Percentiles rank a stretch among this genome's conserved stretches.
Evolutionary conservation across 2,113 vertebrate genomes (phyloP).

Genomic region (Albula glossodonta): DNA sequence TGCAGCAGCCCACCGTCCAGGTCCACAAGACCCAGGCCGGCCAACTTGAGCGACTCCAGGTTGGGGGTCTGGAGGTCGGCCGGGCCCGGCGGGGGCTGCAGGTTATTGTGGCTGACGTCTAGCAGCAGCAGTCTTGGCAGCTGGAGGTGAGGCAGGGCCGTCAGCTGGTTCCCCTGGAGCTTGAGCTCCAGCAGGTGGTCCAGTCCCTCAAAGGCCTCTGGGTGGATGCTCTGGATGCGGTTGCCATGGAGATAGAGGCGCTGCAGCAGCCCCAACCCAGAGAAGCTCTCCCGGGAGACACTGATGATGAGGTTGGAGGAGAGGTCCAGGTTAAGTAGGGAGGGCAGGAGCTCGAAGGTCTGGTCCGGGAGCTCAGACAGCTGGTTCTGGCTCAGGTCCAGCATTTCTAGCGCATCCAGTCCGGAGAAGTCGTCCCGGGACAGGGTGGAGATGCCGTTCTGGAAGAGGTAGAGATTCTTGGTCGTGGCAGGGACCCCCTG

Average conservation of each 20-base stretch:
- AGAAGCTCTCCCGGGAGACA: constrained; percentile 87
- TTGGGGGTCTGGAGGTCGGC: constrained; percentile 74
- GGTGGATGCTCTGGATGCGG: constrained; percentile 81
- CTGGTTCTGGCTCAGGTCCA: constrained; percentile 94
- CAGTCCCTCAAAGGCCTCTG: constrained; percentile 79
- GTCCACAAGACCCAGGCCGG: constrained; percentile 77
- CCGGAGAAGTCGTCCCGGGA: constrained; percentile 73
- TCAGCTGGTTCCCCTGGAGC: constrained; percentile 85
- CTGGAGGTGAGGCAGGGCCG: constrained; percentile 70
- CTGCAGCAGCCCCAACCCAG: constrained; percentile 80
- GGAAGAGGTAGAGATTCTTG: constrained; percentile 80
- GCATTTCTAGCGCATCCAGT: constrained; percentile 77
- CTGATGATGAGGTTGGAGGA: constrained; percentile 86
- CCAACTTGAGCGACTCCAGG: constrained; percentile 84
- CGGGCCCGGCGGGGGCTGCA: constrained; percentile 64
- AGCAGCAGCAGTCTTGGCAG: constrained; percentile 85
- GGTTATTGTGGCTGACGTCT: constrained; percentile 90
- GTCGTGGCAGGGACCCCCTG: constrained; percentile 69
- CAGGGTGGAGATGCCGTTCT: constrained; percentile 82
- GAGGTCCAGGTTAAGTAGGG: constrained; percentile 89
- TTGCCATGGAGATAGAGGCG: constrained; percentile 91
- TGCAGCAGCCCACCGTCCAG: constrained; percentile 78
- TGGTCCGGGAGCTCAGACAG: constrained; percentile 76
- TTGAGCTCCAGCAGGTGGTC: constrained; percentile 89
- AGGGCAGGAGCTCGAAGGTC: constrained; percentile 80